Evolutionary conservation across 2,113 vertebrate species (phyloP).

Genomic region (Turnix velox): DNA sequence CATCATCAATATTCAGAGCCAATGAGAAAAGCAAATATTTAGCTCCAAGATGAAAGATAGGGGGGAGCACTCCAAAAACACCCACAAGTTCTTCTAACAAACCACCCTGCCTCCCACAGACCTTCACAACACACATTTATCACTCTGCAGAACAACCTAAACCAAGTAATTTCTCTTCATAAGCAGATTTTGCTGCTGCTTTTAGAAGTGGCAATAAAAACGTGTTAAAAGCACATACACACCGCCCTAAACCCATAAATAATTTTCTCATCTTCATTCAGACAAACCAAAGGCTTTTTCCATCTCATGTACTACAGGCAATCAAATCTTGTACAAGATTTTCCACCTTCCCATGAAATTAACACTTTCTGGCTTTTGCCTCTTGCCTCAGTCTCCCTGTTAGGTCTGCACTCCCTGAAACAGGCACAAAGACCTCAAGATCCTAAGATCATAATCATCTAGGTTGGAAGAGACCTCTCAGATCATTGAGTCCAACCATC

Average conservation of each 20-base stretch:
- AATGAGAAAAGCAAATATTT: neutral
- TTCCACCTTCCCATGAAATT: neutral
- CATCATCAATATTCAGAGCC: neutral
- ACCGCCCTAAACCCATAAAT: neutral
- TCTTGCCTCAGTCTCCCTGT: neutral
- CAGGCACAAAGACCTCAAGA: neutral
- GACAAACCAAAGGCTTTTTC: neutral
- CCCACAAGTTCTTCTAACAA: neutral
- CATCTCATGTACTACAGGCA: neutral
- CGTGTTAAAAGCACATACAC: neutral
- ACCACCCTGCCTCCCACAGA: neutral
- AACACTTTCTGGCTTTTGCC: neutral
- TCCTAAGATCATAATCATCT: too few relatives aligned
- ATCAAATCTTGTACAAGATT: neutral
- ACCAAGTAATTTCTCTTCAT: neutral
- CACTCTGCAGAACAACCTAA: conserved; percentile 12
- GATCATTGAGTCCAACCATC: too few relatives aligned
- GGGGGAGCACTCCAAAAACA: neutral
- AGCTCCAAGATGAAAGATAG: neutral
- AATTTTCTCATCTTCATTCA: neutral
- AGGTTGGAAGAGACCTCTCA: too few relatives aligned
- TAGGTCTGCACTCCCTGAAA: neutral
- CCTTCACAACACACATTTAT: neutral
- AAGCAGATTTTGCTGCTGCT: neutral
- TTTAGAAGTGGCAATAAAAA: conserved; percentile 34